Evolutionary conservation across 53 echinoderm and acorn worm species (phyloP).

Genomic region (Antedon mediterranea): DNA sequence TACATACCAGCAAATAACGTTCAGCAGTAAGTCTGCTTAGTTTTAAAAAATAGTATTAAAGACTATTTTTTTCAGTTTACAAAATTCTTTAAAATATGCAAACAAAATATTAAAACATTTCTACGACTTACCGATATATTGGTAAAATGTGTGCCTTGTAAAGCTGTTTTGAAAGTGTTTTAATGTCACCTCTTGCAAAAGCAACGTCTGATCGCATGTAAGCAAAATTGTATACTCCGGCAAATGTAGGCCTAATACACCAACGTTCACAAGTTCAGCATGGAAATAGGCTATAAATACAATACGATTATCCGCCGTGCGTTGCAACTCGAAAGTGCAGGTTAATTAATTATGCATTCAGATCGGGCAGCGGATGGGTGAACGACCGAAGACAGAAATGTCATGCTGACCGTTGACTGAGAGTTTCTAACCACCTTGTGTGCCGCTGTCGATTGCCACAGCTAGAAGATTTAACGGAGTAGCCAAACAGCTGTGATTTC

Average conservation of each 20-base stretch:
- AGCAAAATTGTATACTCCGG: neutral
- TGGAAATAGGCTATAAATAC: conserved; percentile 54
- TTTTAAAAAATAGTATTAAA: no score
- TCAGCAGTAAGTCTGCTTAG: no score
- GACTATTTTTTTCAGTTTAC: no score
- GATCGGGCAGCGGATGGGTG: neutral
- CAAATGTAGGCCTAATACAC: neutral
- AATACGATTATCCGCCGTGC: conserved; percentile 18
- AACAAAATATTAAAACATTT: neutral
- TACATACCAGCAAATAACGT: neutral
- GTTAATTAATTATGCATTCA: conserved; percentile 1
- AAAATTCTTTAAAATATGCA: neutral
- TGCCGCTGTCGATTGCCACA: neutral
- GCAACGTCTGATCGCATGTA: neutral
- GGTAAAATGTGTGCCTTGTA: neutral
- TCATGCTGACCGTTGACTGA: neutral
- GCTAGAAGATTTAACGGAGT: neutral
- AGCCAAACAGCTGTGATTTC: neutral
- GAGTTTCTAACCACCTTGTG: neutral
- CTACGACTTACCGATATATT: neutral
- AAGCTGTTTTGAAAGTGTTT: neutral
- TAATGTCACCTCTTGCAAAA: neutral
- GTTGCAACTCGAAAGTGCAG: neutral
- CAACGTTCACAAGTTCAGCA: conserved; percentile 8
- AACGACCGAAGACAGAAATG: conserved; percentile 1